Conservation (phyloP, 2,888 invertebrate species). For the Oligia fasciuncula region DNA sequence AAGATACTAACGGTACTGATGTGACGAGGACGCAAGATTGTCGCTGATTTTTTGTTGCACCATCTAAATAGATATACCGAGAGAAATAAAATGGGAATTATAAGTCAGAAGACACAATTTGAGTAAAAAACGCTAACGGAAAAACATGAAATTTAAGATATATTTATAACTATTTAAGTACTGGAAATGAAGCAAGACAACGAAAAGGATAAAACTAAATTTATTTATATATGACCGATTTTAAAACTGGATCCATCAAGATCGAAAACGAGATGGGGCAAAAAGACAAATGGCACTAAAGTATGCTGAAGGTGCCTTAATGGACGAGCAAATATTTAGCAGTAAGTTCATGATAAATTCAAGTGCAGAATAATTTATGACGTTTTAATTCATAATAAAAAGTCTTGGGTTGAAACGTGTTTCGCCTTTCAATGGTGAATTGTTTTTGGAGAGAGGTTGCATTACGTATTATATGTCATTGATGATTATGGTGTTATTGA, state of each 20-base stretch:
- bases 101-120: conserved; percentile 5
- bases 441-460: conserved; percentile 40
- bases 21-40: conserved; percentile 64
- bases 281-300: conserved; percentile 69
- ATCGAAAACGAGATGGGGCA: conserved; percentile 41
- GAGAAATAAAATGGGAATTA: conserved; percentile 37
- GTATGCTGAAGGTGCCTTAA: conserved; percentile 71
- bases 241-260: conserved; percentile 56
- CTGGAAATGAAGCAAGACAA: conserved; percentile 11
- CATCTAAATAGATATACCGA: conserved; percentile 42
- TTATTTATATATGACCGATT: conserved; percentile 51
- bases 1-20: conserved; percentile 78
- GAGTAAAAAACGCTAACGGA: conserved; percentile 24
- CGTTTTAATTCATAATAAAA: conserved; percentile 78
- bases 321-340: conserved; percentile 68
- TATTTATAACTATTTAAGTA: conserved; percentile 11
- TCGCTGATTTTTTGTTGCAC: conserved; percentile 68
- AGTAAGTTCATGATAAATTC: conserved; percentile 73
- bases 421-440: conserved; percentile 60
- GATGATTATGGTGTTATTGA: conserved; percentile 24
- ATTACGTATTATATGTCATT: conserved; percentile 27
- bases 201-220: conserved; percentile 13
- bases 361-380: conserved; percentile 78
- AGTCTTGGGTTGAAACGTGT: conserved; percentile 63
- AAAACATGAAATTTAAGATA: conserved; percentile 19